Evolutionary conservation across 1,140 invertebrate species (phyloP), one percentile per base, ranked within the genome.

Genomic region (Lerema accius): DNA sequence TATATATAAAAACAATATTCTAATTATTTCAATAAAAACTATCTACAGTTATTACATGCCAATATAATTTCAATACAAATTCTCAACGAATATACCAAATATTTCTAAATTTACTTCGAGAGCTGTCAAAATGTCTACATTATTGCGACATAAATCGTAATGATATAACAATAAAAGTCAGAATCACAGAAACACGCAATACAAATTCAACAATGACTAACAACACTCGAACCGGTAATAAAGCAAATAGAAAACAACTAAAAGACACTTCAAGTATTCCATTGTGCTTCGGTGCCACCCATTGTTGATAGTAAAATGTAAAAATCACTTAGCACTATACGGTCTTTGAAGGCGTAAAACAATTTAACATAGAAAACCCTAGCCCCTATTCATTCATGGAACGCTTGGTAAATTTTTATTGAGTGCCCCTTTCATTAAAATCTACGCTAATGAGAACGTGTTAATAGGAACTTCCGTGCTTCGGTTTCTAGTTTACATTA

Each of bases 381-480:
- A 51, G 50, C 48, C 37, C 49, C 51, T 48, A 69, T 73, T 67
- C 49, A 63, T 50, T 59, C 35, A 53, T 48, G 64, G 37, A 13
- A 32, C 43, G 43, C 69, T 71, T 62, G 58, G 37, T 59, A 45
- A 63, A 63, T 45, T 72, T 76, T 66, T 69, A 75, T 69, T 67
- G 65, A 76, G 64, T 67, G 51, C 63, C 67, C 65, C 63, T 76
- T 80, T 74, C 75, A 75, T 77, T 71, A 69, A 67, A 60, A 45
- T 53, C 63, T 61, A 39, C 66, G 37, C 60, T 80, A 80, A 78
- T 76, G 67, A 76, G 75, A 46, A 65, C 16, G 75, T 71, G 73
- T 73, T 82, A 80, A 82, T 78, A 65, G 73, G 71, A 61, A 69
- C 77, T 78, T 82, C 79, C 77, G 71, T 19, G 28, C 35, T 50